phyloP scores from a whole-genome alignment of 2,888 invertebrate genomes.

The Nomada fucata region DNA sequence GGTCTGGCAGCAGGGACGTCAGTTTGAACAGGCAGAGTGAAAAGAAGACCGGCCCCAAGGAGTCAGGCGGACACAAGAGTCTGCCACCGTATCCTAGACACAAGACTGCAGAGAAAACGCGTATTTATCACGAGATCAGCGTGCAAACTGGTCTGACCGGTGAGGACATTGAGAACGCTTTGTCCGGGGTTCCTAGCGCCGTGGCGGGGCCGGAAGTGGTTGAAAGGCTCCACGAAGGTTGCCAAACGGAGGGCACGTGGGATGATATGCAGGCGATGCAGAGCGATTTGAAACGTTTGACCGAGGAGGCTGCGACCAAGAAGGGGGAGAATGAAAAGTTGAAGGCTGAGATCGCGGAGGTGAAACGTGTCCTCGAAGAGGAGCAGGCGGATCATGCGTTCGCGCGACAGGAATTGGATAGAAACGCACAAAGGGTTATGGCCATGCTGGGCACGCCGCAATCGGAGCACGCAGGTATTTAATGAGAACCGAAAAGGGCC shows the following conservation, averaged over 20 bases:
- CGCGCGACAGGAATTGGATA: constrained; percentile 90
- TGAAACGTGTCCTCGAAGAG: constrained; percentile 87
- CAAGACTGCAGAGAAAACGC: constrained; percentile 85
- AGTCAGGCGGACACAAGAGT: constrained; percentile 81
- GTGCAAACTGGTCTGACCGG: constrained; percentile 91
- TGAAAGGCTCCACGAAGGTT: constrained; percentile 86
- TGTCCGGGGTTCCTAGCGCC: constrained; percentile 86
- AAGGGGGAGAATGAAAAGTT: constrained; percentile 86
- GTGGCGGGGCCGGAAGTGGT: constrained; percentile 79
- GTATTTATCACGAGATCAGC: constrained; percentile 92
- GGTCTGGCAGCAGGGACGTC: constrained; percentile 85
- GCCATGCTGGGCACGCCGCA: constrained; percentile 85
- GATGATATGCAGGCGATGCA: constrained; percentile 88
- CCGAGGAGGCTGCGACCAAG: constrained; percentile 82
- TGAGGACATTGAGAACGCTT: constrained; percentile 89
- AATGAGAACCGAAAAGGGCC: neutral
- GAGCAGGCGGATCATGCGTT: constrained; percentile 91
- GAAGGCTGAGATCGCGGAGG: constrained; percentile 86
- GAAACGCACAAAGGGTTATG: constrained; percentile 90
- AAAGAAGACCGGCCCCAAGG: constrained; percentile 72
- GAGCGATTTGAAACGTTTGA: constrained; percentile 85
- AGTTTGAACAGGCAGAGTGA: constrained; percentile 82
- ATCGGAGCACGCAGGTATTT: constrained; percentile 78
- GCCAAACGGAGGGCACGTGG: constrained; percentile 88
- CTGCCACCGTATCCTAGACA: constrained; percentile 85